These are phyloP conservation scores for Peromyscus eremicus DNA, from an alignment of 2,797 vertebrate genomes.

Conservation along the genomic window DNA sequence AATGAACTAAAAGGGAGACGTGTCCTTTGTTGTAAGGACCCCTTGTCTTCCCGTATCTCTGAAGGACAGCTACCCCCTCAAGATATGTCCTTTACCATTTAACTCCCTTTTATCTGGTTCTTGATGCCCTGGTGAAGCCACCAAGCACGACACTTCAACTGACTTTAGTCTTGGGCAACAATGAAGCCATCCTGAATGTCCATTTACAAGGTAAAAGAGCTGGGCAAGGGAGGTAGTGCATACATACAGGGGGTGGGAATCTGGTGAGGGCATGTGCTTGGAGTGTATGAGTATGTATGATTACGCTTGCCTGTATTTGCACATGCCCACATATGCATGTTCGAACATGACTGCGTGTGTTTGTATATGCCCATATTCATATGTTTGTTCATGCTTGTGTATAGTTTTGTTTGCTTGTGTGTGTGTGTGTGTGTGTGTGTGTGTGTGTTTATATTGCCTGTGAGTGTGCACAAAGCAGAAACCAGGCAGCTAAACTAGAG, in stretches of 20 bases:
- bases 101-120: not conserved
- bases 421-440: not conserved
- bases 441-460: not conserved
- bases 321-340: not conserved
- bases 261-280: not conserved
- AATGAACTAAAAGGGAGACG: constrained; percentile 14
- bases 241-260: too few relatives aligned
- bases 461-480: not conserved
- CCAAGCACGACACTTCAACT: fast-evolving
- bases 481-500: not conserved
- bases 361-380: not conserved
- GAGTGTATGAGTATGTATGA: not conserved
- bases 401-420: not conserved
- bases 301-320: not conserved
- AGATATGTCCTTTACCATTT: not conserved
- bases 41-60: not conserved
- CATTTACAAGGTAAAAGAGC: not conserved
- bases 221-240: too few relatives aligned
- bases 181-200: not conserved
- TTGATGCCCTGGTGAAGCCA: not conserved
- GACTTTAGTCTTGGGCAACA: not conserved
- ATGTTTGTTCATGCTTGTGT: not conserved
- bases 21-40: constrained; percentile 16
- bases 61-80: not conserved
- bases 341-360: not conserved